These are phyloP conservation scores for Eunapius fragilis DNA, from an alignment of 37 sponge, comb jelly and placozoan species.

Conservation along the genomic window DNA sequence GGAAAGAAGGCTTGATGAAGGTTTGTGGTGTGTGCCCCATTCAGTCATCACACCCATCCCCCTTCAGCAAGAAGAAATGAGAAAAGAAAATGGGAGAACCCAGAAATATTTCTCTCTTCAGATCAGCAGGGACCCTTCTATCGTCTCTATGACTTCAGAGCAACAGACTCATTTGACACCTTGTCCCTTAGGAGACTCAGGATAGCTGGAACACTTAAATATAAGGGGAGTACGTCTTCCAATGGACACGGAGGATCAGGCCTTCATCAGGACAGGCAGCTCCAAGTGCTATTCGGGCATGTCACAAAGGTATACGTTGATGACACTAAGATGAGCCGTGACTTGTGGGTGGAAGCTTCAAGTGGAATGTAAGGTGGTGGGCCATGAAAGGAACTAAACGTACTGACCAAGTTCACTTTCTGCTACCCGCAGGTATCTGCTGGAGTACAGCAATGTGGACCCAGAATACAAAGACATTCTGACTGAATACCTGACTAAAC, in stretches of 20 bases:
- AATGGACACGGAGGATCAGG: neutral
- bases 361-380: constrained; percentile 71
- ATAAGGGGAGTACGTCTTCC: constrained; percentile 21
- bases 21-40: neutral
- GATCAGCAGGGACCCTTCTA: constrained; percentile 57
- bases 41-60: neutral
- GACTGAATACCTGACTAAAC: neutral
- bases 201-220: constrained; percentile 65
- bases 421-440: constrained; percentile 1
- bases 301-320: constrained; percentile 53
- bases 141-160: constrained; percentile 56
- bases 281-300: constrained; percentile 77
- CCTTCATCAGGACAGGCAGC: constrained; percentile 45
- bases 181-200: constrained; percentile 25
- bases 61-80: constrained; percentile 34
- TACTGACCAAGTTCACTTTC: no score
- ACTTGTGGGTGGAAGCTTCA: constrained; percentile 70
- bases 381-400: no score
- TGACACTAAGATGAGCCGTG: neutral
- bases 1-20: constrained; percentile 13
- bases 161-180: constrained; percentile 49
- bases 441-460: constrained; percentile 7
- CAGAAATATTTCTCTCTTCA: constrained; percentile 38
- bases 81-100: constrained; percentile 67
- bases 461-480: constrained; percentile 13